phyloP scores from a whole-genome alignment of 2,113 vertebrate species.

The Callipepla californica region DNA sequence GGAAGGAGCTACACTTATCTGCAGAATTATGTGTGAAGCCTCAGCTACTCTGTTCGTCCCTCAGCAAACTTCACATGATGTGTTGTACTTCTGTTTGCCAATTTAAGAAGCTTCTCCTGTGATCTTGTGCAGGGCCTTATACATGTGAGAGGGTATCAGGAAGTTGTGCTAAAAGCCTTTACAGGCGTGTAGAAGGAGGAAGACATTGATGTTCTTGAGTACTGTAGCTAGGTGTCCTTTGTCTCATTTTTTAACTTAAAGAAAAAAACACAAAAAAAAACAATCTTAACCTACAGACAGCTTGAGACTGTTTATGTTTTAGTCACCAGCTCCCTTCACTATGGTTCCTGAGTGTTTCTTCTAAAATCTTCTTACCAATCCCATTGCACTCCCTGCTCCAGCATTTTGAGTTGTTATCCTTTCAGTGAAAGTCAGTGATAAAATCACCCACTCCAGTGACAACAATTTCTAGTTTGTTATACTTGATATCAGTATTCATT shows the following conservation, averaged over 20 bases:
- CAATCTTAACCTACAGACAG: background rate
- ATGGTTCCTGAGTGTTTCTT: background rate
- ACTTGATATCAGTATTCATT: background rate
- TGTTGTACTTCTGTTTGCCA: background rate
- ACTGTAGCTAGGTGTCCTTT: background rate
- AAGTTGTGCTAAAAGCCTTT: background rate
- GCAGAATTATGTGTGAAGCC: background rate
- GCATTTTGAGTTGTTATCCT: background rate
- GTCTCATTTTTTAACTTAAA: background rate
- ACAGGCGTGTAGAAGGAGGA: background rate
- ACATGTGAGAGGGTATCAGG: background rate
- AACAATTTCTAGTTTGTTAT: background rate
- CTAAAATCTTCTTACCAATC: background rate
- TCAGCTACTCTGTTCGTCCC: background rate
- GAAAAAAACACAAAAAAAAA: background rate
- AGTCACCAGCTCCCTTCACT: background rate
- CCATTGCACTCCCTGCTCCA: background rate
- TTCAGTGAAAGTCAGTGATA: background rate
- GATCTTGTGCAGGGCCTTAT: background rate
- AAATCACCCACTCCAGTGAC: background rate
- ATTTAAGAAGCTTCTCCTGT: background rate
- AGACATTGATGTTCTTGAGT: background rate
- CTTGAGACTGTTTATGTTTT: background rate
- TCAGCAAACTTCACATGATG: background rate
- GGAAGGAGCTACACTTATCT: background rate